These are phyloP conservation scores for Tenthredo livida DNA, from an alignment of 2,888 invertebrate genomes.

Conservation along the genomic window DNA sequence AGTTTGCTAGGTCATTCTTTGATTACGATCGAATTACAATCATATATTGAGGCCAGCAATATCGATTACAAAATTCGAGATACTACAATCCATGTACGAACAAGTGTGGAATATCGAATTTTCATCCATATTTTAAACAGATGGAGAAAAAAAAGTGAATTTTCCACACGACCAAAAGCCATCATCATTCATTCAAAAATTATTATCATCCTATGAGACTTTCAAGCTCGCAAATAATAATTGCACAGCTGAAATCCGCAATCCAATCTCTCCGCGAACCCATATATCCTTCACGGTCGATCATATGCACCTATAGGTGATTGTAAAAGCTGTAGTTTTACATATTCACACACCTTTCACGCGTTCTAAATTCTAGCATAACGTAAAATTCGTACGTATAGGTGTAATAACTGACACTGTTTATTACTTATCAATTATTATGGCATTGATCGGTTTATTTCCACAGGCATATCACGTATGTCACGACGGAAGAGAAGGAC, in stretches of 20 bases:
- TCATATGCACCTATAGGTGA: conserved; percentile 18
- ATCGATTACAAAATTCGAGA: conserved; percentile 31
- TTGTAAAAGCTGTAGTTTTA: neutral
- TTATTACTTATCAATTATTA: neutral
- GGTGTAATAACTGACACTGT: conserved; percentile 12
- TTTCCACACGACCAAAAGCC: too few species aligned
- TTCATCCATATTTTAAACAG: neutral
- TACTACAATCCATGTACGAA: neutral
- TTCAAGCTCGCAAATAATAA: neutral
- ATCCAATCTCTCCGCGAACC: neutral
- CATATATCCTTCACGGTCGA: conserved; percentile 26
- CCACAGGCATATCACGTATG: conserved; percentile 91
- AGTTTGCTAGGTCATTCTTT: conserved; percentile 39
- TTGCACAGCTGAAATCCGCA: neutral
- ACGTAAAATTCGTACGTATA: neutral
- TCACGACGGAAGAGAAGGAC: conserved; percentile 91
- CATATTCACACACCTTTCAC: conserved; percentile 16
- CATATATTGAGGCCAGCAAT: neutral
- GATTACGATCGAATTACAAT: conserved; percentile 36
- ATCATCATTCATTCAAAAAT: neutral
- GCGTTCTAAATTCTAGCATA: conserved; percentile 7
- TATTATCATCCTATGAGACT: neutral
- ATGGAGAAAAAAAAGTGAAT: neutral
- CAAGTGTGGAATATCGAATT: neutral
- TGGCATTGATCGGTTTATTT: conserved; percentile 5